Base-by-base conservation (phyloP, 2,797 vertebrate species). In the Hyperoplus immaculatus region DNA sequence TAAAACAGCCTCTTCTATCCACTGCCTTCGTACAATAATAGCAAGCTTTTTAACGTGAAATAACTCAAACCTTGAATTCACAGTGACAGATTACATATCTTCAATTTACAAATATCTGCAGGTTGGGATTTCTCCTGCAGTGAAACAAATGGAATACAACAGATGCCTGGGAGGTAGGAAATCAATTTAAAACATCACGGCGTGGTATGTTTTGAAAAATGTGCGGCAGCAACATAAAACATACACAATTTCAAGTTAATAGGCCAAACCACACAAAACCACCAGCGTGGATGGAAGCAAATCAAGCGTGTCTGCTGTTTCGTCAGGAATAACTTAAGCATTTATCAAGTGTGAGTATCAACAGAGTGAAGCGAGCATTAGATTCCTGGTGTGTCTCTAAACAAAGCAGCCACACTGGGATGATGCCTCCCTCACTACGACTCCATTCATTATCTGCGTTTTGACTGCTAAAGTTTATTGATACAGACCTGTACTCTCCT, bases 401-500 rank as follows among this genome's bases (percentile, higher is more conserved):
- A 88, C 79, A 85, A 61, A 78, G 74, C 71, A 21, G 64, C 59
- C 53, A 62, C 80, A 59, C 64, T 59, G 86, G 55, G 66, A 59
- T 46, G 74, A 57, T 76, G 77, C 78, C 80, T 61, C 66, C 55
- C 80, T 81, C 79, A 73, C 80, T 78, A 68, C 41, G 74, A 81
- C 84, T 86, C 84, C 70, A 85, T 90, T 88, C 87, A 92, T 90
- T 91, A 93, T 93, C 88, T 86, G 79, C 62, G 57, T 89, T 89
- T 84, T 66, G 70, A 70, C 83, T 54, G 64, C 78, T 60, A 38
- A 53, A 43, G 89, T 91, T 93, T 94, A 94, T 94, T 94, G 93
- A 94, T 92, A 83, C 82, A 92, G 90, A 94, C 85, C 88, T 86
- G 83, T 9, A 67, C 79, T 88, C 92, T 92, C 90, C 91, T 92